These are phyloP conservation scores for Hephaestus fuliginosus DNA, from an alignment of 2,797 vertebrate species.

Conservation along the genomic window DNA sequence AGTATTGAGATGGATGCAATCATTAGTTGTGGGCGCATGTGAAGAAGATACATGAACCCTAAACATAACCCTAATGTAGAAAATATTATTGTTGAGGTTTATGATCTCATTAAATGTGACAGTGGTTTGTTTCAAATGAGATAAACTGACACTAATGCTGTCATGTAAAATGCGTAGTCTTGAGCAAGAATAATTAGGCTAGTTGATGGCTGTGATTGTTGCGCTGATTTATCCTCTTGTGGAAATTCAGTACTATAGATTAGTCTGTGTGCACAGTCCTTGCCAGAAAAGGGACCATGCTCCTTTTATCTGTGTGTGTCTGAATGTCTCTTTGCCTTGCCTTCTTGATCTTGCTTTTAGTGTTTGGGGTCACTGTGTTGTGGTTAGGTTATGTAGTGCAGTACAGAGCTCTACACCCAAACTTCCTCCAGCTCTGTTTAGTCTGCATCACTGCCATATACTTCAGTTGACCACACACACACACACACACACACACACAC, in stretches of 20 bases:
- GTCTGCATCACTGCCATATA: conserved; percentile 66
- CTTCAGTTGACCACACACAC: conserved; percentile 62
- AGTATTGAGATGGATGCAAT: neutral
- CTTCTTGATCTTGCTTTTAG: conserved; percentile 35
- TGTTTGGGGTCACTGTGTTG: conserved; percentile 58
- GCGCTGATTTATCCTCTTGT: neutral
- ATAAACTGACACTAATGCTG: neutral
- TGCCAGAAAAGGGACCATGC: conserved; percentile 9
- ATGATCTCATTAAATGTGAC: neutral
- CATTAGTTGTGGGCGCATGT: neutral
- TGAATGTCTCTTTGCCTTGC: conserved; percentile 7
- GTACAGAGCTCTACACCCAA: conserved; percentile 48
- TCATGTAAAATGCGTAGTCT: no score
- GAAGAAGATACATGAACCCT: neutral
- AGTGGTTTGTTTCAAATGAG: neutral
- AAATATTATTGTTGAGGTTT: neutral
- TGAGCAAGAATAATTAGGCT: neutral
- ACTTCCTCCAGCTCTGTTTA: conserved; percentile 78
- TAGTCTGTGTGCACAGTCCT: conserved; percentile 16
- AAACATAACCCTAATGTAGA: no score
- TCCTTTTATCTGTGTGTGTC: conserved; percentile 9
- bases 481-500: conserved; percentile 35
- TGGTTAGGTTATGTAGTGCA: conserved; percentile 62
- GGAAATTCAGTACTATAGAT: conserved; percentile 21
- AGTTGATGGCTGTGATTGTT: neutral